These are phyloP conservation scores for Ceyx margarethae DNA, from an alignment of 2,113 vertebrate genomes.

Conservation along the genomic window DNA sequence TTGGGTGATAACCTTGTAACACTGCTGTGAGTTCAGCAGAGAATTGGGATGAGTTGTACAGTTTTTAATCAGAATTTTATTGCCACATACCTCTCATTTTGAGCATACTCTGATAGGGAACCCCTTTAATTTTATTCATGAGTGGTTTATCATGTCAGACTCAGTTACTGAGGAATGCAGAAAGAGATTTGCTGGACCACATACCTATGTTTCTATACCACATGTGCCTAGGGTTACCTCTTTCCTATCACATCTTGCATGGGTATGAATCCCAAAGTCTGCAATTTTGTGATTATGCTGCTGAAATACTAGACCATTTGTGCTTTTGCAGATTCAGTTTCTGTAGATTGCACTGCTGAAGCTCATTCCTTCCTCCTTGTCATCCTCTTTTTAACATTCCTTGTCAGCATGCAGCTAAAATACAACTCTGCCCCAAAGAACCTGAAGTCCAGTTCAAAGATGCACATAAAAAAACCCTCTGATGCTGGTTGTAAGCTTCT, in stretches of 20 bases:
- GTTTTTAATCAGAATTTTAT: neutral
- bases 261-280: neutral
- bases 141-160: neutral
- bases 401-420: neutral
- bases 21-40: neutral
- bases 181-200: neutral
- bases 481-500: neutral
- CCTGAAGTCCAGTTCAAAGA: neutral
- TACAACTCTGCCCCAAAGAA: neutral
- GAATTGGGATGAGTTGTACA: neutral
- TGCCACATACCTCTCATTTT: neutral
- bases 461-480: neutral
- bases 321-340: neutral
- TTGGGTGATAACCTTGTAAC: neutral
- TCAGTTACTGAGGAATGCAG: slow-evolving; percentile 16
- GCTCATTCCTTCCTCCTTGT: neutral
- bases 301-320: neutral
- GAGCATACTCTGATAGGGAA: neutral
- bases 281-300: neutral
- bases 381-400: neutral
- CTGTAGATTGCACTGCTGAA: neutral
- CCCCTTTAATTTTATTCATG: neutral
- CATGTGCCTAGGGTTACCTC: neutral
- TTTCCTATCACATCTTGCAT: neutral
- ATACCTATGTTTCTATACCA: neutral